phyloP scores from a whole-genome alignment of 2,113 vertebrate genomes.

The Vanacampus margaritifer region DNA sequence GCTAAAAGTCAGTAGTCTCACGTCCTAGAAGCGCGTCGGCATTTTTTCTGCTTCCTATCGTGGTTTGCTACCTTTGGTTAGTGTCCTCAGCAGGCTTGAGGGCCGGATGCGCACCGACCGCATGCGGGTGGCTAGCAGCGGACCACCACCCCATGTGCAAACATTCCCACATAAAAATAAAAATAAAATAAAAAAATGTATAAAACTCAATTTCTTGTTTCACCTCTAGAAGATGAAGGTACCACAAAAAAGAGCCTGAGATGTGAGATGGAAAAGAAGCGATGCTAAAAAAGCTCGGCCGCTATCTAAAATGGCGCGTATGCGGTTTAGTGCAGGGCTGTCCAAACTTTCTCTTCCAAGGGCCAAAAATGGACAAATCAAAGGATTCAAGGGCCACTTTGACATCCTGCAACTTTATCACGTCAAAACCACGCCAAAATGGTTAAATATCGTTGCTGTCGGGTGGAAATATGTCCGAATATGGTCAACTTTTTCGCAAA shows the following conservation, averaged over 20 bases:
- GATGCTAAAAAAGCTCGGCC: conserved; percentile 96
- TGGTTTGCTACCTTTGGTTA: conserved; percentile 97
- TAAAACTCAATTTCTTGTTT: conserved; percentile 89
- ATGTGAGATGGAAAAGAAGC: conserved; percentile 94
- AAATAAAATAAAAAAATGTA: conserved; percentile 91
- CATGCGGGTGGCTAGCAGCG: conserved; percentile 68
- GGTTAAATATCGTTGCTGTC: background rate
- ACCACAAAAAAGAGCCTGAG: conserved; percentile 98
- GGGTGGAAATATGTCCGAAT: background rate
- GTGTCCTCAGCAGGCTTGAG: conserved; percentile 87
- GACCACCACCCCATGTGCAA: conserved; percentile 85
- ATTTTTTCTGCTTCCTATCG: conserved; percentile 75
- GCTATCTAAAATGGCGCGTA: background rate
- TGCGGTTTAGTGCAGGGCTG: background rate
- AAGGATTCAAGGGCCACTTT: background rate
- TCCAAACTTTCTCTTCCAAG: background rate
- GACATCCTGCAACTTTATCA: too few species aligned
- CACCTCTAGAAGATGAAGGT: conserved; percentile 88
- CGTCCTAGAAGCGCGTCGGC: conserved; percentile 82
- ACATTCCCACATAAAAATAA: conserved; percentile 98
- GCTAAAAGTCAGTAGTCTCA: conserved; percentile 75
- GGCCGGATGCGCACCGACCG: conserved; percentile 85
- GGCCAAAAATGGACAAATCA: background rate
- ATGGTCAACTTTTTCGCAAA: background rate
- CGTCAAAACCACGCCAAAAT: background rate